A percentile compares a stretch with the other conserved stretches of the same genome.
phyloP scores from a whole-genome alignment of 2,113 vertebrate species.

The Dasyurus viverrinus region DNA sequence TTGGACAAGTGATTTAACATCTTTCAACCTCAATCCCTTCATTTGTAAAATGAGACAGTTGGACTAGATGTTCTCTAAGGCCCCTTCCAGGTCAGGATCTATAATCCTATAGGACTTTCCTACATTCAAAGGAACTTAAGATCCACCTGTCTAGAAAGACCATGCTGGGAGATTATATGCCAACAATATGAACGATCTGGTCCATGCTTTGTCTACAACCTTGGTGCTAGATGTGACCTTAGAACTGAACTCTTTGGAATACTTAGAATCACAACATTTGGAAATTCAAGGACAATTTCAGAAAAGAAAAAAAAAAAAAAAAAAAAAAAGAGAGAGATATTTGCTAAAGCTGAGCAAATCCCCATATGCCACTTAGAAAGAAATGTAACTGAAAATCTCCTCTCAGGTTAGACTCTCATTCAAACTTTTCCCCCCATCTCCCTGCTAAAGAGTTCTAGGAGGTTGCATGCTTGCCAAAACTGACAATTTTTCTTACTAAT shows the following conservation, averaged over 20 bases:
- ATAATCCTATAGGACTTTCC: not conserved
- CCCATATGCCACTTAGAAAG: not conserved
- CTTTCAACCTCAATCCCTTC: not conserved
- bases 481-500: constrained; percentile 80
- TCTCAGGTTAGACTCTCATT: constrained; percentile 49
- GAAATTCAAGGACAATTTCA: not conserved
- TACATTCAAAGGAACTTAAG: not conserved
- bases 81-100: not conserved
- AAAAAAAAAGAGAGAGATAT: not conserved
- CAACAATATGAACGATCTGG: not conserved
- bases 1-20: not conserved
- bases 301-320: not conserved
- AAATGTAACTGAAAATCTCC: not conserved
- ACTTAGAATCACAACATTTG: not conserved
- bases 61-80: not conserved
- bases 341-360: not conserved
- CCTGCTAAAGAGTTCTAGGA: constrained; percentile 63
- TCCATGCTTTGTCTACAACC: not conserved
- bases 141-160: not conserved
- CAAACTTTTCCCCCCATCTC: constrained; percentile 58
- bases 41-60: not conserved
- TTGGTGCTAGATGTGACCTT: not conserved
- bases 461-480: constrained; percentile 58
- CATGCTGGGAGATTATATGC: not conserved
- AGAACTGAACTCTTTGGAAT: not conserved